Base-by-base conservation (phyloP, 1,140 invertebrate genomes). In the Dendrolimus kikuchii region DNA sequence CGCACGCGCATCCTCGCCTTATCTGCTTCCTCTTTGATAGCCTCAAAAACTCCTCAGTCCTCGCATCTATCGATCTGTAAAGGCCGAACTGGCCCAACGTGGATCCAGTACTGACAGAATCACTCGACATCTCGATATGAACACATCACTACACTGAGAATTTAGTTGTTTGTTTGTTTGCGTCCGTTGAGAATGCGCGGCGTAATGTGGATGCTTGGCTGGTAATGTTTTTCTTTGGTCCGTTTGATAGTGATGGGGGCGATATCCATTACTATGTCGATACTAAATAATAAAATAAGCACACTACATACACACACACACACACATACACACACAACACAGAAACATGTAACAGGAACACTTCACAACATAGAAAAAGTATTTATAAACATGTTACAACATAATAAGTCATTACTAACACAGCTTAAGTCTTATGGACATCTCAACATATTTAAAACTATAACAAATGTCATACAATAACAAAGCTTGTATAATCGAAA, bases 21-120 rank as follows among this genome's bases (percentile, higher is more conserved):
- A 86, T 72, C 61, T 86, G 82, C 2, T 77, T 55, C 49, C 70
- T 77, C 58, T 70, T 78, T 2, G 82, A 86, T 36, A 82, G 54
- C 56, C 67, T 76, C 9, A 84, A 62, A 55, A 86, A 86, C 68
- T 86, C 79, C 59, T 84, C 79, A 2, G 82, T 86, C 59, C 69
- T 76, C 6, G 76, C 70, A 48, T 86, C 82, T 6, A 86, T 83
- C 36, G 68, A 81, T 46, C 79, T 68, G 67, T 86, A 86, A 48
- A 86, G 54, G 4, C 82, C 82, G 55, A 86, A 81, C 50, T 81
- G 77, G n/a, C 74, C 62, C 10, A 81, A 57, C 10, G 60, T 49
- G 4, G 77, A 77, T 38, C 68, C 70, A 5, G 50, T 57, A 8
- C 62, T 63, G 6, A 76, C 78, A 42, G 64, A 70, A 2, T 77